Base-by-base conservation (phyloP, 2,113 vertebrate species). In the Pogonocichla stellata region DNA sequence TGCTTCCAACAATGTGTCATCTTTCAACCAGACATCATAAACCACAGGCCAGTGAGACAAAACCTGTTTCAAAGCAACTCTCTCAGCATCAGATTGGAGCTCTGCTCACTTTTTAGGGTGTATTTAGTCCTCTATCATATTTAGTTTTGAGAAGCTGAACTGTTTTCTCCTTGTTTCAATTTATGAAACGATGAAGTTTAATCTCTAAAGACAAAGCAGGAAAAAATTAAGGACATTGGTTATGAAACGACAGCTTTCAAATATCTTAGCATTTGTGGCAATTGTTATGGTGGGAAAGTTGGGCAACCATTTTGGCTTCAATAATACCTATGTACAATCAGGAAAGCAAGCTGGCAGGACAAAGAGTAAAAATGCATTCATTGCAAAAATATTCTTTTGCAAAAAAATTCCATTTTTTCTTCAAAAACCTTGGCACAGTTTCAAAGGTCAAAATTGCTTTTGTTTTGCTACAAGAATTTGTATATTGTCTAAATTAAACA, bases 261-360 rank as follows among this genome's bases (percentile, higher is more conserved):
- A 29, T 12, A 74, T 26, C 23, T 83, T 29, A 50, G 8, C 2
- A 34, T 80, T 65, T 53, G 23, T 50, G 50, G 47, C 47, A 67
- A 45, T 67, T 66, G 31, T 18, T 57, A 25, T 19, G 19, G 16
- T 71, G 31, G 53, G 34, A 74, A 85, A 90, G 14, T 31, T 78
- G 65, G 36, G 31, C 36, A 66, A 61, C 25, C n/a, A 29, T 29
- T 86, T 78, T 38, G 11, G 4, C 15, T 81, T 14, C 33, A 29
- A 16, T 38, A 47, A 54, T 51, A 56, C 14, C 38, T 77, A 13
- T 0, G 2, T 43, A 11, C 0, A 2, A 25, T 31, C 10, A n/a
- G 54, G 33, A 91, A 71, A 70, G 20, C 22, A 82, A 85, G n/a
- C 50, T 48, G n/a, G 4, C 28, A 87, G 36, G 36, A 60, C 9